Conservation (phyloP, 2,113 vertebrate genomes). For the Suricata suricatta region DNA sequence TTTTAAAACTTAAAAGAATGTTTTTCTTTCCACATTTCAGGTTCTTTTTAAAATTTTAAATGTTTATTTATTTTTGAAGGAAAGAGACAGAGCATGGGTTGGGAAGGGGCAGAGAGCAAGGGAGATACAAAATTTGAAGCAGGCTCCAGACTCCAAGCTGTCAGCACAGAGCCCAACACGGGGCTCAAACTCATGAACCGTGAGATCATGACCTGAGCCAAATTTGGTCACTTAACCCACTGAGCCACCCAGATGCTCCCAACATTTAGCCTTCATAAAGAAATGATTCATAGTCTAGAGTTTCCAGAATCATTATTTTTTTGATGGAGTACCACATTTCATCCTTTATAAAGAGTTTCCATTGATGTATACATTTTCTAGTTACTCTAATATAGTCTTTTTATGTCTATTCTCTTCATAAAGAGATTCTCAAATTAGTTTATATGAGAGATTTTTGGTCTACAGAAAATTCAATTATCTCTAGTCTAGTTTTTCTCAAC, state of each 20-base stretch:
- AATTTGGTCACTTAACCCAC: neutral
- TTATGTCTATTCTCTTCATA: neutral
- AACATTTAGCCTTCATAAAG: neutral
- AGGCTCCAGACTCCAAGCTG: no score
- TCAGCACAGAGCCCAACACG: no score
- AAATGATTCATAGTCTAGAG: neutral
- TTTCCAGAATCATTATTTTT: neutral
- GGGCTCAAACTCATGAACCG: no score
- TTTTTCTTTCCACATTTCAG: no score
- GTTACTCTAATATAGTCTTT: neutral
- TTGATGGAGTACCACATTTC: neutral
- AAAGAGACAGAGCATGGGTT: no score
- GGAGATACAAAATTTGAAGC: no score
- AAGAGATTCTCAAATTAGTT: neutral
- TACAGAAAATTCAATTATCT: neutral
- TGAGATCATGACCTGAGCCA: neutral
- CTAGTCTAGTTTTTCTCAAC: accelerated
- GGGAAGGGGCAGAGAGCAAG: no score
- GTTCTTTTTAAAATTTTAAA: no score
- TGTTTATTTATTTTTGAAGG: no score
- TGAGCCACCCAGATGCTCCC: neutral
- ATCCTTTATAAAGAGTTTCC: neutral
- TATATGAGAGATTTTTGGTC: neutral
- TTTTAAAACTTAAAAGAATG: neutral
- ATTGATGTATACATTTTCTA: neutral